Evolutionary conservation across 1,140 invertebrate genomes (phyloP).

Genomic region (Caenorhabditis inopinata): DNA sequence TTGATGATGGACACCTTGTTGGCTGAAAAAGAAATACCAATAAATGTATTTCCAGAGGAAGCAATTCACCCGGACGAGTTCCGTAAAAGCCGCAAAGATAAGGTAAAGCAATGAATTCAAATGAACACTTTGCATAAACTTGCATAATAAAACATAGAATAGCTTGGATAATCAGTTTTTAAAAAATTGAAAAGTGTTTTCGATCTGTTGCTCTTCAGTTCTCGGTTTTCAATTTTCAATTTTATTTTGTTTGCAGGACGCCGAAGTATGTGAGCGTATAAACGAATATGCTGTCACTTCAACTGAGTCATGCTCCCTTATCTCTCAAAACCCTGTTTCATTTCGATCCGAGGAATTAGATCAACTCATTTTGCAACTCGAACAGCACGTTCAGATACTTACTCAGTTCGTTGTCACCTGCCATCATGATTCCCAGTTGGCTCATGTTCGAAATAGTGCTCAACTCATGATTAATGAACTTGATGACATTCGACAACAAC

Average conservation of each 20-base stretch:
- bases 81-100: not conserved
- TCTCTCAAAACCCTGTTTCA: not conserved
- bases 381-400: slow-evolving; percentile 7
- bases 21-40: not conserved
- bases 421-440: not conserved
- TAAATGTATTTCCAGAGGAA: not conserved
- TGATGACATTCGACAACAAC: not conserved
- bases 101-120: too few relatives aligned
- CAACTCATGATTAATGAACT: slow-evolving; percentile 22
- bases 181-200: too few relatives aligned
- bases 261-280: not conserved
- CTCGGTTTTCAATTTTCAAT: too few relatives aligned
- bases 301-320: not conserved
- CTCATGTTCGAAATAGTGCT: not conserved
- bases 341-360: slow-evolving; percentile 6
- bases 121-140: too few relatives aligned
- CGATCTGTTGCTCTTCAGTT: too few relatives aligned
- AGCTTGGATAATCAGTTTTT: too few relatives aligned
- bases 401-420: slow-evolving; percentile 18
- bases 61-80: not conserved
- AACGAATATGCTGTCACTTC: not conserved
- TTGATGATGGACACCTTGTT: slow-evolving; percentile 7
- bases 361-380: not conserved
- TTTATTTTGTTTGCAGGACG: not conserved
- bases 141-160: too few relatives aligned